These are phyloP conservation scores for Montipora efflorescens DNA, from an alignment of 64 coral and sea anemone genomes.

Conservation along the genomic window DNA sequence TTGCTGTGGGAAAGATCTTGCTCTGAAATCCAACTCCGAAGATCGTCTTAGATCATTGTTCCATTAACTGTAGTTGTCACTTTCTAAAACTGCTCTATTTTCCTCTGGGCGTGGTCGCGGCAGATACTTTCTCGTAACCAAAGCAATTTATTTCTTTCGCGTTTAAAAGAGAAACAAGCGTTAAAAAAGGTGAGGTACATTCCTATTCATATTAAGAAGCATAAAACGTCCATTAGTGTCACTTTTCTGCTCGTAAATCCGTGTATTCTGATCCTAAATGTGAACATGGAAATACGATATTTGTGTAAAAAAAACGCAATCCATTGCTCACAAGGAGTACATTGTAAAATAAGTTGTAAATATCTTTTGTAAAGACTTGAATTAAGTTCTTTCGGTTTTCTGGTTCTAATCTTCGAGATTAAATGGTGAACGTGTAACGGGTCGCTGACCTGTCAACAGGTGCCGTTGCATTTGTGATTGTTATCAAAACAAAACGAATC, in stretches of 20 bases:
- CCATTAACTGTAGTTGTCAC: constrained; percentile 14
- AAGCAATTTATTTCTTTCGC: constrained; percentile 27
- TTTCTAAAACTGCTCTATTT: constrained; percentile 20
- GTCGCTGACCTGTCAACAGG: constrained; percentile 20
- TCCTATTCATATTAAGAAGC: not conserved
- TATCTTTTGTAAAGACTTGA: not conserved
- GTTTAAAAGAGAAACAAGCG: not conserved
- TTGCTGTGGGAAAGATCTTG: not conserved
- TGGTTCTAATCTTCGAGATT: not conserved
- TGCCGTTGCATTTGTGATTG: not conserved
- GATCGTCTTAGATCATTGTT: constrained; percentile 20
- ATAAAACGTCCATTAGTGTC: not conserved
- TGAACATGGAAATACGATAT: no score
- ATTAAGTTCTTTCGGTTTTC: not conserved
- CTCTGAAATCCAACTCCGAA: constrained; percentile 16
- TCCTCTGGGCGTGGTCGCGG: constrained; percentile 23
- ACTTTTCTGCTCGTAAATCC: not conserved
- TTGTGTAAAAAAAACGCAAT: no score
- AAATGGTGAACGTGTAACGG: constrained; percentile 3
- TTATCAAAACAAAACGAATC: not conserved
- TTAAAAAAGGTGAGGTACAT: not conserved
- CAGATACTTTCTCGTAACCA: not conserved
- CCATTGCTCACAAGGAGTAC: no score
- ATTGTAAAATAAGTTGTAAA: not conserved
- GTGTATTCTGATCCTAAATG: not conserved